Base-by-base conservation (phyloP, 2,888 invertebrate genomes). In the Epistrophe eligans region DNA sequence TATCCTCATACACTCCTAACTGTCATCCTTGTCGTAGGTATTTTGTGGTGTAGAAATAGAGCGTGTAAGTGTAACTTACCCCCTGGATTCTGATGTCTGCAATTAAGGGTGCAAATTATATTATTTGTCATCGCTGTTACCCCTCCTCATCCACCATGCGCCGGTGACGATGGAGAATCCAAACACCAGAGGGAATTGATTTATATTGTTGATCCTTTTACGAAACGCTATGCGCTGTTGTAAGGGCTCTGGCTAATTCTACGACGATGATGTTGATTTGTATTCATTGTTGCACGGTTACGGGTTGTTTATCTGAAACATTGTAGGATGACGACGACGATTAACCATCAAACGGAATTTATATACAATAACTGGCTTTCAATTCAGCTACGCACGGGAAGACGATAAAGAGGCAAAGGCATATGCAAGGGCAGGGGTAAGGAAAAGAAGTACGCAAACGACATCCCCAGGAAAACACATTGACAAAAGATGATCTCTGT, bases 401-500 rank as follows among this genome's bases (percentile, higher is more conserved):
- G 15, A 28, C 11, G 8, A 55, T 8, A 7, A 55, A 55, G 13
- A 13, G 52, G 52, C 7, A 57, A 32, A n/a, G 57, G 9, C 35
- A 35, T 10, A 7, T 19, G 13, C 0, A 40, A 40, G 40, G 1
- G 17, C 1, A 28, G 28, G 28, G 9, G 28, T 9, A 57, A 32
- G 52, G 24, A 24, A 24, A 24, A 3, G 28, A 55, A 60, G 38
- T 17, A 62, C 43, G 24, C 10, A 64, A 64, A 17, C 28, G 45
- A 64, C 67, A 67, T 70, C 70, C 55, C 70, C 40, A 24, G 57
- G 45, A 72, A 57, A 58, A 58, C 72, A 45, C 57, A 58, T 57
- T 83, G 74, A 83, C 89, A 89, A 88, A 89, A 89, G 90, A 90
- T 92, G 92, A 92, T 92, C 92, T 91, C 90, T 91, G 89, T 92